Evolutionary conservation across 2,797 vertebrate genomes (phyloP).

Genomic region (Strix occidentalis): DNA sequence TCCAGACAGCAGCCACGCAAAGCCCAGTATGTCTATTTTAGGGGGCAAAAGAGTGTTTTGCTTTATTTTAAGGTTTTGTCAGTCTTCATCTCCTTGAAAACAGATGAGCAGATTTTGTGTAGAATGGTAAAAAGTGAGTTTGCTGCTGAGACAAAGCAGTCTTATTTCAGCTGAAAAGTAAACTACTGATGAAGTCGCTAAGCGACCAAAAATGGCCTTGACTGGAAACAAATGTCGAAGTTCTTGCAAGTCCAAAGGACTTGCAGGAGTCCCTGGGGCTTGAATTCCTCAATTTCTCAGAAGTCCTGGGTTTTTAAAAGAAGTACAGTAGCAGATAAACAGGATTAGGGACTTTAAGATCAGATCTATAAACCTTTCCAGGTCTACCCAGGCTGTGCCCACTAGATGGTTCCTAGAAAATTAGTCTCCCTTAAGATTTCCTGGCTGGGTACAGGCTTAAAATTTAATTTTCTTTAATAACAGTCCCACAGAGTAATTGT

Average conservation of each 20-base stretch:
- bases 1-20: neutral
- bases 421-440: constrained; percentile 46
- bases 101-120: neutral
- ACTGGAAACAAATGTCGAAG: neutral
- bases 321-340: constrained; percentile 45
- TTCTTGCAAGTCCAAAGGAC: neutral
- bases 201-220: neutral
- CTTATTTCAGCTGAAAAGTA: neutral
- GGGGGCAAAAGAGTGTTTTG: neutral
- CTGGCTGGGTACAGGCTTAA: constrained; percentile 14
- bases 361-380: constrained; percentile 29
- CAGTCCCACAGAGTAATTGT: constrained; percentile 55
- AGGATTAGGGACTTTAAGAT: constrained; percentile 19
- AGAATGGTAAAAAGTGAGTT: neutral
- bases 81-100: neutral
- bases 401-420: constrained; percentile 53
- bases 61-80: neutral
- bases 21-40: neutral
- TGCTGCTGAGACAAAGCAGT: neutral
- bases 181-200: neutral
- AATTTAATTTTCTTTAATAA: constrained; percentile 63
- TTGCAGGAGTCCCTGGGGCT: neutral
- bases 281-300: constrained; percentile 27
- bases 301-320: constrained; percentile 9
- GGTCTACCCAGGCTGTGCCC: neutral